Percentiles rank a stretch among this genome's conserved stretches.
Evolutionary conservation across 1,140 invertebrate species (phyloP).

Genomic region (Sipha flava): DNA sequence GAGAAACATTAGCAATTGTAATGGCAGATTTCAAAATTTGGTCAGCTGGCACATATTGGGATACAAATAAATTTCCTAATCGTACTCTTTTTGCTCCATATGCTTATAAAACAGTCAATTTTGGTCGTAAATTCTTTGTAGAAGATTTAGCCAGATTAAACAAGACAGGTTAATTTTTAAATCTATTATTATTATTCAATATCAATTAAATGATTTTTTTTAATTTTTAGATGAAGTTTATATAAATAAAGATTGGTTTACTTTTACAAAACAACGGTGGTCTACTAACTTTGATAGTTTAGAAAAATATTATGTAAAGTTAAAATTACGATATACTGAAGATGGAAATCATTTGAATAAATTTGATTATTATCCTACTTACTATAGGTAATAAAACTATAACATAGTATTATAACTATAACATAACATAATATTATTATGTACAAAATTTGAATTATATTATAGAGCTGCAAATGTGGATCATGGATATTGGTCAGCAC

Average conservation of each 20-base stretch:
- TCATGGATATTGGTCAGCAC: slow-evolving; percentile 87
- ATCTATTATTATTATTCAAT: background rate
- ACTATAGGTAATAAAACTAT: slow-evolving; percentile 53
- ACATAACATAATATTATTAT: background rate
- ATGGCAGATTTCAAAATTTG: slow-evolving; percentile 85
- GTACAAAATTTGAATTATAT: slow-evolving; percentile 34
- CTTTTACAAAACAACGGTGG: slow-evolving; percentile 84
- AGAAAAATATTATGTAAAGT: slow-evolving; percentile 86
- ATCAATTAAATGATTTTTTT: slow-evolving; percentile 19
- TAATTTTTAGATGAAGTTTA: slow-evolving; percentile 60
- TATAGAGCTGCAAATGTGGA: slow-evolving; percentile 66
- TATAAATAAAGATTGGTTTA: slow-evolving; percentile 76
- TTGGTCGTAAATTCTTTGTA: slow-evolving; percentile 73
- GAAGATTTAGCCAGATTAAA: slow-evolving; percentile 79
- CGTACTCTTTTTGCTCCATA: slow-evolving; percentile 87
- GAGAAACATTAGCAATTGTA: slow-evolving; percentile 81
- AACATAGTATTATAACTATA: background rate
- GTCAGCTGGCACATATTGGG: slow-evolving; percentile 89
- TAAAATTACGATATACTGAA: slow-evolving; percentile 82
- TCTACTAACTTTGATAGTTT: slow-evolving; percentile 84
- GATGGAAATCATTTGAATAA: slow-evolving; percentile 69
- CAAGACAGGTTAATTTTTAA: slow-evolving; percentile 47
- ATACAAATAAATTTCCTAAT: slow-evolving; percentile 90
- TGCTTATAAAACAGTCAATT: slow-evolving; percentile 74
- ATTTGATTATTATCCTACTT: slow-evolving; percentile 84